Base-by-base conservation (phyloP, 2,113 vertebrate genomes). In the Setophaga coronata region DNA sequence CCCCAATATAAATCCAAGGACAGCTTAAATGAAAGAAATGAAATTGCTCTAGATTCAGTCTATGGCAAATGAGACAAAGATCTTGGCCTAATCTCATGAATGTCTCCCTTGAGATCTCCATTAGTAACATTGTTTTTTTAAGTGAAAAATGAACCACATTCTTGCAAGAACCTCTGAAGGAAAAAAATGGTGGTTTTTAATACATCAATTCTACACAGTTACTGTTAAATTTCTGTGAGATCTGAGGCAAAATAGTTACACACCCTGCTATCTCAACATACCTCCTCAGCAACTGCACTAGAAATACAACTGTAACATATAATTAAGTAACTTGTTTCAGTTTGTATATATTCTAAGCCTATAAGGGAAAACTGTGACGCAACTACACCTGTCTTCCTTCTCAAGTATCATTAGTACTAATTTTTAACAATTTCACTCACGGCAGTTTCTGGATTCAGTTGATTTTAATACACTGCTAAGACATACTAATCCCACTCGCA, bases 371-470 rank as follows among this genome's bases (percentile, higher is more conserved):
- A 65, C 48, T 5, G 3, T 72, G 73, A 97, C 92, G 95, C 88
- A 97, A 73, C 94, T 90, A 97, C 85, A 96, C 89, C 95, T 93
- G 82, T 82, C 97, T 95, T 93, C 72, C 50, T 89, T 97, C 89
- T 36, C 80, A 90, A 97, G 95, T 92, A 92, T 96, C 94, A 97
- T 97, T 96, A 97, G 87, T 84, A 95, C 74, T 95, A 97, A 98
- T 94, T 97, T 94, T 95, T 95, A 92, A 97, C 84, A 97, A 96
- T 95, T 93, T 97, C 95, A 96, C 93, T 95, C 78, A 90, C 87
- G 93, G 93, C 91, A 97, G 95, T 77, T 11, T 42, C 87, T 97
- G 94, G 81, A 97, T 95, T 97, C 28, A 54, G 90, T 88, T 97
- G 67, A 95, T 95, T 97, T 97, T 95, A 96, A 93, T 92, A 94